Evolutionary conservation across 2,888 invertebrate species (phyloP).

Genomic region (Serripes groenlandicus): DNA sequence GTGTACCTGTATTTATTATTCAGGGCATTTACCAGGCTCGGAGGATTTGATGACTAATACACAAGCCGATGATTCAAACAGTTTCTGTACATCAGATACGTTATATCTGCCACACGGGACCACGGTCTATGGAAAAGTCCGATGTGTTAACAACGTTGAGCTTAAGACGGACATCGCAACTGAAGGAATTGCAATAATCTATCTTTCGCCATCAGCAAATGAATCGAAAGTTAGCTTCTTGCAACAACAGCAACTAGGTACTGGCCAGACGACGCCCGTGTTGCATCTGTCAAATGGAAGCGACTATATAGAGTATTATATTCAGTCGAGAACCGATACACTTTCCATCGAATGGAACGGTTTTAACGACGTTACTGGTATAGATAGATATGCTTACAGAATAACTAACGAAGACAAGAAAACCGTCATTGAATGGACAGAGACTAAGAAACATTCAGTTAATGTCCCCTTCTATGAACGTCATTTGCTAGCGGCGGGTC

Average conservation of each 20-base stretch:
- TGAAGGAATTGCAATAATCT: not conserved
- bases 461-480: not conserved
- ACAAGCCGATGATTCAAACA: not conserved
- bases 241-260: no score
- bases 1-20: no score
- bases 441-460: not conserved
- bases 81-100: not conserved
- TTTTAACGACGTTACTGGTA: conserved; percentile 24
- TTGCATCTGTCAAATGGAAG: not conserved
- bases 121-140: conserved; percentile 19
- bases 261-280: no score
- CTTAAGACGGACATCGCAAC: conserved; percentile 2
- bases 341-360: conserved; percentile 39
- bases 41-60: conserved; percentile 10
- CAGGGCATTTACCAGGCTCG: conserved; percentile 8
- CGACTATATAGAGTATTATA: no score
- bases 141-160: conserved; percentile 47
- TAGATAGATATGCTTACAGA: conserved; percentile 37
- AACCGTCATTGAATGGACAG: conserved; percentile 27
- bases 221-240: not conserved
- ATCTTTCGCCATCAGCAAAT: not conserved
- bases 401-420: not conserved
- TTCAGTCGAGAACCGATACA: conserved; percentile 13
- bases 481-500: not conserved
- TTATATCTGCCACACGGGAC: conserved; percentile 27